phyloP scores from a whole-genome alignment of 2,888 invertebrate species.

The Bombylius major region DNA sequence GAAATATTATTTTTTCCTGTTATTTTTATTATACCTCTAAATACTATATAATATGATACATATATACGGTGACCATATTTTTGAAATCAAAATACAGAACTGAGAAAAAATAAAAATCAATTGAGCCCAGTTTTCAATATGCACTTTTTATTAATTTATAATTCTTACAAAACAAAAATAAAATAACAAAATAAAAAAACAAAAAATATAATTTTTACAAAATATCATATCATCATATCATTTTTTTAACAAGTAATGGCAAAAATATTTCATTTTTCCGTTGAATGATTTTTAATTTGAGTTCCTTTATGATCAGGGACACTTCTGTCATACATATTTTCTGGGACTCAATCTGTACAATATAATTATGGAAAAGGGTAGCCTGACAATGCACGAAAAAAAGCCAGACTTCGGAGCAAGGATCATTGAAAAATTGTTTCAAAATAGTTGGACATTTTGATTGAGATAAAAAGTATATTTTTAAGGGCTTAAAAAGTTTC shows the following conservation, averaged over 20 bases:
- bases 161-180: too few relatives aligned
- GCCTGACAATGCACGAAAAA: neutral
- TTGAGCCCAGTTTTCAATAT: too few relatives aligned
- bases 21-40: too few relatives aligned
- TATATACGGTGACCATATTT: too few relatives aligned
- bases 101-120: too few relatives aligned
- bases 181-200: too few relatives aligned
- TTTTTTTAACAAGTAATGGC: neutral
- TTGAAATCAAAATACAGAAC: too few relatives aligned
- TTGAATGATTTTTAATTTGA: neutral
- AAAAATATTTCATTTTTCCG: neutral
- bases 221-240: too few relatives aligned
- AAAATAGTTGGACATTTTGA: neutral
- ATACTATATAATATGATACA: too few relatives aligned
- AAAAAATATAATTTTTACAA: too few relatives aligned
- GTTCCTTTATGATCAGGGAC: neutral
- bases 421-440: neutral
- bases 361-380: neutral
- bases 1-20: too few relatives aligned
- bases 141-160: too few relatives aligned
- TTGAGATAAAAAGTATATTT: conserved; percentile 2
- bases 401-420: neutral
- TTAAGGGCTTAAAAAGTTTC: conserved; percentile 4
- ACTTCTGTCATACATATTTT: neutral
- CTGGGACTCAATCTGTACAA: neutral